Evolutionary conservation across 2,888 invertebrate genomes (phyloP), one percentile per base, ranked within the genome.

Genomic region (Zaprionus bogoriensis): DNA sequence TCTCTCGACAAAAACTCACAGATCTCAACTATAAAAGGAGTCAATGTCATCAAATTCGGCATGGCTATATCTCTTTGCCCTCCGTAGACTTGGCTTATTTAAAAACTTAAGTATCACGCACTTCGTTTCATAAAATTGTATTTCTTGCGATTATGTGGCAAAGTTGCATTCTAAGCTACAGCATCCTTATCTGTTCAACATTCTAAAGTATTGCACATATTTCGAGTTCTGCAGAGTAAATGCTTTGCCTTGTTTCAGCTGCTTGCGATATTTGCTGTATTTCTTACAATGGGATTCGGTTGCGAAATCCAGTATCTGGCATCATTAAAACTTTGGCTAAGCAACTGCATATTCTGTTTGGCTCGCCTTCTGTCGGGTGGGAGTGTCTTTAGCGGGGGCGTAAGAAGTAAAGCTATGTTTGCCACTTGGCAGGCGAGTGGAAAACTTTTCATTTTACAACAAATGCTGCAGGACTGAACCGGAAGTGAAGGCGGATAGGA

Each of bases 241-340:
- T 23, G 23, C 23, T 14, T 25, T 10, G 22, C 17, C 3, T 23
- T 14, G 17, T 36, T n/a, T n/a, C n/a, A n/a, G n/a, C n/a, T n/a
- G n/a, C n/a, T n/a, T n/a, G n/a, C n/a, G n/a, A n/a, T n/a, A n/a
- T n/a, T n/a, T n/a, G n/a, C 10, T 42, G 20, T 17, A 54, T 52
- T 36, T 60, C 10, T 14, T 30, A 17, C 38, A 55, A 60, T 42
- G 39, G 41, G 45, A 53, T 61, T 53, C 36, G 27, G 28, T 46
- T 66, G 48, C 27, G 55, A 52, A 30, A 55, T 47, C 28, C 19
- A 67, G 27, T 52, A 36, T 58, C 67, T 71, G 59, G 77, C 63
- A 81, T 81, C 77, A 78, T 79, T 81, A 81, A 79, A 81, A 79
- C 69, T 79, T 79, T 79, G 25, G 76, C 78, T 61, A 42, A 71